These are phyloP conservation scores for Emydocephalus ijimae DNA, from an alignment of 2,113 vertebrate genomes.

Conservation along the genomic window DNA sequence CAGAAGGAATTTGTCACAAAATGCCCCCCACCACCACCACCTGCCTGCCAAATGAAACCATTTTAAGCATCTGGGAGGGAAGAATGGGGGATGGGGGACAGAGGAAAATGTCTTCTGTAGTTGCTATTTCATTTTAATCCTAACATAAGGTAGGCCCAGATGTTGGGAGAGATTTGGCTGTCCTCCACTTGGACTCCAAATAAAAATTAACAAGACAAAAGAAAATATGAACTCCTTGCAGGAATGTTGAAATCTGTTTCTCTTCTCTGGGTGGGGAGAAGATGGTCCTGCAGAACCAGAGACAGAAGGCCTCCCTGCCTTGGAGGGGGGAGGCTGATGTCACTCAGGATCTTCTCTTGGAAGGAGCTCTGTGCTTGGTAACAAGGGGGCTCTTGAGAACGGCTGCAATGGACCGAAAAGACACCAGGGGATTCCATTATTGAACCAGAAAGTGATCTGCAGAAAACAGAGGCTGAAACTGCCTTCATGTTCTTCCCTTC, in stretches of 20 bases:
- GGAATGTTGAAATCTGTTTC: neutral
- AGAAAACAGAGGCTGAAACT: neutral
- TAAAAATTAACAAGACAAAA: neutral
- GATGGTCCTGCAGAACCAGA: neutral
- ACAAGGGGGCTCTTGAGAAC: neutral
- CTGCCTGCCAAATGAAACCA: slow-evolving; percentile 1
- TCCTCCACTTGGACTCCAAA: neutral
- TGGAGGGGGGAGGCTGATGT: neutral
- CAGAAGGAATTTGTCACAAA: neutral
- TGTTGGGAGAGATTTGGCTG: neutral
- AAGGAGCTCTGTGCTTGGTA: neutral
- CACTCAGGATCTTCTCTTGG: fast-evolving
- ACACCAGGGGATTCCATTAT: neutral
- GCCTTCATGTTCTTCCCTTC: neutral
- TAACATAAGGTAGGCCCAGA: neutral
- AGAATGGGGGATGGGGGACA: neutral
- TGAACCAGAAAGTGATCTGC: neutral
- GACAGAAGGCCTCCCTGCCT: neutral
- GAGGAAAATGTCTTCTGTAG: neutral
- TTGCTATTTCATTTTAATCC: neutral
- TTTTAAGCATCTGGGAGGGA: neutral
- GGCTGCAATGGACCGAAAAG: neutral
- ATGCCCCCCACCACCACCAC: neutral
- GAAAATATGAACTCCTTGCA: neutral
- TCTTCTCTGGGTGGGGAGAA: neutral